Evolutionary conservation across 2,797 vertebrate genomes (phyloP).

Genomic region (Rhabdophis nuchalis): DNA sequence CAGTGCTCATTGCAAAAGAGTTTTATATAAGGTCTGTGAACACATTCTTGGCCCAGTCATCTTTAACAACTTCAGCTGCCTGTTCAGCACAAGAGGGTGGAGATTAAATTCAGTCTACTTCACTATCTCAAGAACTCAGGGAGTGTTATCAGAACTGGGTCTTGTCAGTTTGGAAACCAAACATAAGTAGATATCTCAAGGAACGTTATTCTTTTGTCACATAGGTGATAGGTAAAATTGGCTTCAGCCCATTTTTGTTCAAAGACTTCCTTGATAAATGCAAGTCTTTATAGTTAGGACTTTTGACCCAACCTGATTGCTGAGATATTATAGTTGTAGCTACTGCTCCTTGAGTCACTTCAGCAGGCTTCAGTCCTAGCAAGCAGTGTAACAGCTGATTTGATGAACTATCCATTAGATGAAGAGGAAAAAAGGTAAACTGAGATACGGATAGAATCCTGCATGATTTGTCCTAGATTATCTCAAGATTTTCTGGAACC

Average conservation of each 20-base stretch:
- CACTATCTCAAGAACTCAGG: background rate
- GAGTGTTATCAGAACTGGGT: background rate
- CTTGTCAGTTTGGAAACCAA: background rate
- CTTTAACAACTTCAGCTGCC: background rate
- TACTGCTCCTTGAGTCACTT: background rate
- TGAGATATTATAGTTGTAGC: background rate
- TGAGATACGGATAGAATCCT: background rate
- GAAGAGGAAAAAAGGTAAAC: background rate
- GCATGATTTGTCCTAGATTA: background rate
- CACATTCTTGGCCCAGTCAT: background rate
- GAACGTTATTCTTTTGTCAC: background rate
- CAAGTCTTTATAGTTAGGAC: background rate
- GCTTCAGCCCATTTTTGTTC: background rate
- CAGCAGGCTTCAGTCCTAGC: background rate
- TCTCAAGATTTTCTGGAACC: background rate
- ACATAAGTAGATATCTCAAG: background rate
- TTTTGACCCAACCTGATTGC: background rate
- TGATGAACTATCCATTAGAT: no score
- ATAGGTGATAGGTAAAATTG: background rate
- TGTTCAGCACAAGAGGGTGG: background rate
- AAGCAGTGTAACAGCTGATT: background rate
- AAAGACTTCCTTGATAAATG: background rate
- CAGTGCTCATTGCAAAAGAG: background rate
- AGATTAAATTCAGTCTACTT: background rate
- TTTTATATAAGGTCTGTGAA: background rate